Base-by-base conservation (phyloP, 2,113 vertebrate species). In the Pongo pygmaeus region DNA sequence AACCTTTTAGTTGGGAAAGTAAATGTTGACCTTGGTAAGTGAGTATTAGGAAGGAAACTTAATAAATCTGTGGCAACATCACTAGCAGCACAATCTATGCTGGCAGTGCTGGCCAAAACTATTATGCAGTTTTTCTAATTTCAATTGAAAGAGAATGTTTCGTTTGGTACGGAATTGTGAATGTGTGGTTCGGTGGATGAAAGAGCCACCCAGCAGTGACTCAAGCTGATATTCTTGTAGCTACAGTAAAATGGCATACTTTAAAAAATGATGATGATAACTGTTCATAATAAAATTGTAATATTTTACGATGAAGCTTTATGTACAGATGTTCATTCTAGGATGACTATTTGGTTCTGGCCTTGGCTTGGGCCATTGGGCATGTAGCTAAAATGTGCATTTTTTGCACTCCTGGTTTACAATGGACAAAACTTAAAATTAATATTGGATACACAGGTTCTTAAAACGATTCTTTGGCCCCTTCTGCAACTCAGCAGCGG, bases 311-410 rank as follows among this genome's bases (percentile, higher is more conserved):
- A 77, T 81, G 57, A 74, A 90, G 72, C 64, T 89, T 67, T 84
- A 50, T n/a, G 22, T 86, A 50, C 72, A 23, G 43, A 69, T 70
- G 20, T 81, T 81, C 69, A 50, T 61, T 86, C n/a, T 43, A 88
- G 59, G 40, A 61, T 38, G 83, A 61, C 61, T 87, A 50, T 93
- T 97, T 93, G 81, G n/a, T 70, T 90, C 38, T 95, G 90, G 64
- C n/a, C 74, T 95, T 80, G 85, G 61, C 79, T 75, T 48, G n/a
- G 13, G 25, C 38, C 67, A 69, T n/a, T 50, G 64, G 80, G 40
- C 72, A 67, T 55, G 18, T 59, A 55, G 55, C 55, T 81, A 38
- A 90, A 93, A 74, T 74, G 43, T 74, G 25, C 32, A 38, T 78
- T 95, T 92, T 59, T 43, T 81, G 70, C 27, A 79, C 79, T 20